Evolutionary conservation across 2,888 invertebrate species (phyloP).

Genomic region (Apamea crenata): DNA sequence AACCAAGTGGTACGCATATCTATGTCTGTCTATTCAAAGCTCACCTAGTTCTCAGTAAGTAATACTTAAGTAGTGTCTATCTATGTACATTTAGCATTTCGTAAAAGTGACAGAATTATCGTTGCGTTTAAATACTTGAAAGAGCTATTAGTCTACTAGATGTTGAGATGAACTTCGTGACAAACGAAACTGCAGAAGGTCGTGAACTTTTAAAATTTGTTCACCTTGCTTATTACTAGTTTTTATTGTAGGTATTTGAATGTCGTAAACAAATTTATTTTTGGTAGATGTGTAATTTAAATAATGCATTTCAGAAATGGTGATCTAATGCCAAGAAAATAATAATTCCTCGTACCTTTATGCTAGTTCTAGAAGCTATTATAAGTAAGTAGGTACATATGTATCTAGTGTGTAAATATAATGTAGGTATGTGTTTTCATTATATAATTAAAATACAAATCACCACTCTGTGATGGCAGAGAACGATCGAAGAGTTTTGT

Average conservation of each 20-base stretch:
- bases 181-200: constrained; percentile 74
- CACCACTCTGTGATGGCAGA: neutral
- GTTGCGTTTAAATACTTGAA: constrained; percentile 44
- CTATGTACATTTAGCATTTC: constrained; percentile 48
- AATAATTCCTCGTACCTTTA: neutral
- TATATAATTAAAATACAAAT: constrained; percentile 1
- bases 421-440: neutral
- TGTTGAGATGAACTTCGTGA: constrained; percentile 75
- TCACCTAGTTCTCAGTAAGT: constrained; percentile 77
- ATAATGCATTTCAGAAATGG: constrained; percentile 3
- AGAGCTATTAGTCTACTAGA: constrained; percentile 52
- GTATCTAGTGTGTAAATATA: neutral
- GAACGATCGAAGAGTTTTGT: constrained; percentile 18
- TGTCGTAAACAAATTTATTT: constrained; percentile 54
- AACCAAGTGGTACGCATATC: constrained; percentile 50
- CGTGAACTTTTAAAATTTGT: constrained; percentile 82
- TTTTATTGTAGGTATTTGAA: constrained; percentile 61
- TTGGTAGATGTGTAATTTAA: constrained; percentile 11
- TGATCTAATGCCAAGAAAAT: constrained; percentile 20
- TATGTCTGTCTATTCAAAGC: constrained; percentile 70
- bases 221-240: constrained; percentile 76
- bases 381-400: neutral
- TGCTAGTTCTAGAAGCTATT: neutral
- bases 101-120: constrained; percentile 58
- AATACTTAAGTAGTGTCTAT: constrained; percentile 59